Percentiles rank a stretch among this genome's conserved stretches.
Evolutionary conservation across 35 echinoderm and acorn worm genomes (phyloP).

Genomic region (Strongylocentrotus purpuratus): DNA sequence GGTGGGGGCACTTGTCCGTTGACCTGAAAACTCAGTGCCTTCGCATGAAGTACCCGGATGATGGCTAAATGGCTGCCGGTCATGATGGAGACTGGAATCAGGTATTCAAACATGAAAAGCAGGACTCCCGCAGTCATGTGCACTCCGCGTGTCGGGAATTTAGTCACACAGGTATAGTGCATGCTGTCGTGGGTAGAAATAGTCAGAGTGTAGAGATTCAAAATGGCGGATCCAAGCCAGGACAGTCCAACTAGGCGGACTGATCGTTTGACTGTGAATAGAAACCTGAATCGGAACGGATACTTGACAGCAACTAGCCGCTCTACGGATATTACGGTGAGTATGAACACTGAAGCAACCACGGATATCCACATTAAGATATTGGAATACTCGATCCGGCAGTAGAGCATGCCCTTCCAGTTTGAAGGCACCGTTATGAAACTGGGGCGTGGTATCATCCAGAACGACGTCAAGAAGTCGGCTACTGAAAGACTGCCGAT

Average conservation of each 20-base stretch:
- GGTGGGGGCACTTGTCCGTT: not conserved
- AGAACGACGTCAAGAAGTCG: constrained; percentile 74
- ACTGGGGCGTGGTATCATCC: constrained; percentile 71
- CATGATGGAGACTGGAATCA: constrained; percentile 87
- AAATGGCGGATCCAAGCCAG: constrained; percentile 57
- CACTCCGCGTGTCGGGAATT: constrained; percentile 27
- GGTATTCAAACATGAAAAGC: constrained; percentile 69
- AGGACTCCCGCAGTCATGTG: constrained; percentile 52
- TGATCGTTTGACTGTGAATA: constrained; percentile 64
- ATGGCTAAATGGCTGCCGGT: constrained; percentile 17
- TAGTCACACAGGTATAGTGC: constrained; percentile 30
- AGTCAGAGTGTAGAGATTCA: constrained; percentile 58
- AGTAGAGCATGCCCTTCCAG: constrained; percentile 67
- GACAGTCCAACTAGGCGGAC: constrained; percentile 47
- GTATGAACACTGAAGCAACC: constrained; percentile 74
- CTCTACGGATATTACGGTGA: constrained; percentile 80
- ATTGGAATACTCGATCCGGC: constrained; percentile 68
- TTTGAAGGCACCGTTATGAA: not conserved
- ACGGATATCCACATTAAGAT: constrained; percentile 83
- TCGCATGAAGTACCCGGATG: constrained; percentile 10
- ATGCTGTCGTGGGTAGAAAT: constrained; percentile 25
- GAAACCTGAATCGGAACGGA: constrained; percentile 64
- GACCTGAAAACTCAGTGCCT: constrained; percentile 31
- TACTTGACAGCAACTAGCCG: no score
- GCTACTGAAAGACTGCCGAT: constrained; percentile 74